phyloP scores from a whole-genome alignment of 2,888 invertebrate species.

The Hyles lineata region DNA sequence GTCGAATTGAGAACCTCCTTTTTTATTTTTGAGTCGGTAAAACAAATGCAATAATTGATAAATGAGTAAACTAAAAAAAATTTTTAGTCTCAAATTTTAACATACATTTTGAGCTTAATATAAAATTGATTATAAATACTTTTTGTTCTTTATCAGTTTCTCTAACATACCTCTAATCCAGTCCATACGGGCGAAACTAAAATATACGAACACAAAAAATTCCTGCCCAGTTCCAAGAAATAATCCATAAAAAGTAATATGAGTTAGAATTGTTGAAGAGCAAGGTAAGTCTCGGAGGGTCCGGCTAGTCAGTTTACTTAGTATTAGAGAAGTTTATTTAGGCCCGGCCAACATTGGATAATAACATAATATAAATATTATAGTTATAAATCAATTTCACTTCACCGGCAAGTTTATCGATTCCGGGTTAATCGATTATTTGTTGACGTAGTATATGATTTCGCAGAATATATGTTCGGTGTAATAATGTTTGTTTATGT shows the following conservation, averaged over 20 bases:
- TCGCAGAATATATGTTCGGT: neutral
- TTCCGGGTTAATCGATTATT: neutral
- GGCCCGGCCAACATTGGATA: constrained; percentile 68
- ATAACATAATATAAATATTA: constrained; percentile 77
- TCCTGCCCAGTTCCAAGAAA: constrained; percentile 48
- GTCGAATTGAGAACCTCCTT: too few relatives aligned
- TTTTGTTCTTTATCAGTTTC: too few relatives aligned
- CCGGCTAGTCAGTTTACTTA: constrained; percentile 71
- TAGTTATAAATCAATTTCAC: constrained; percentile 60
- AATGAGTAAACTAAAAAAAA: too few relatives aligned
- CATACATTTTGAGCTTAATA: too few relatives aligned
- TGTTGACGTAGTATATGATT: neutral
- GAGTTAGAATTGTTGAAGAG: constrained; percentile 68
- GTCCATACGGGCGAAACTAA: neutral
- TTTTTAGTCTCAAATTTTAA: too few relatives aligned
- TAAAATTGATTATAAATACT: too few relatives aligned
- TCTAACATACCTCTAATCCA: too few relatives aligned
- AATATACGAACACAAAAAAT: constrained; percentile 34
- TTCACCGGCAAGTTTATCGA: neutral
- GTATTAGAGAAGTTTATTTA: constrained; percentile 76
- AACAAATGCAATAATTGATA: too few relatives aligned
- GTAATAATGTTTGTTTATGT: neutral
- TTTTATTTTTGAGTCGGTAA: too few relatives aligned
- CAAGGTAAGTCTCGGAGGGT: constrained; percentile 72
- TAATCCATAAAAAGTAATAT: constrained; percentile 63